Percentiles rank a stretch among this genome's conserved stretches.
Conservation (phyloP, 2,797 vertebrate species). For the Sebastes nivosus region DNA sequence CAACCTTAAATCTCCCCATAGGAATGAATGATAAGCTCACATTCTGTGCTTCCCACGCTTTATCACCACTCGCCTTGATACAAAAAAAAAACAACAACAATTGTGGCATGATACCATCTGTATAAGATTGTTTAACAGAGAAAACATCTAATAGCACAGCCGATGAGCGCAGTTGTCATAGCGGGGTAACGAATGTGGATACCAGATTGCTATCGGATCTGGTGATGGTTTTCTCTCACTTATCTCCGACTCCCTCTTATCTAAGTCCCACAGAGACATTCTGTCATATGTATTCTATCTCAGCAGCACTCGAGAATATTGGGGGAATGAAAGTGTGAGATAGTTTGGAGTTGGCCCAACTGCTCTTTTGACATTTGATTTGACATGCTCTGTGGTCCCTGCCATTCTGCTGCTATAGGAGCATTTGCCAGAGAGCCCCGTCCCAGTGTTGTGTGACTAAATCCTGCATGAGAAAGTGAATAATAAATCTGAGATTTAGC, state of each 20-base stretch:
- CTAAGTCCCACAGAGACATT: constrained; percentile 55
- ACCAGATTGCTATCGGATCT: constrained; percentile 66
- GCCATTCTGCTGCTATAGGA: constrained; percentile 51
- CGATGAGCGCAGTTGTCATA: constrained; percentile 63
- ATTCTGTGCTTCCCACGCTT: constrained; percentile 47
- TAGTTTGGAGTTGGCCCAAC: constrained; percentile 48
- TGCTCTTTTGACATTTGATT: constrained; percentile 70
- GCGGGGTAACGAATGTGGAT: constrained; percentile 61
- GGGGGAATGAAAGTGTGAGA: constrained; percentile 38
- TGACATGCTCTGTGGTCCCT: constrained; percentile 58
- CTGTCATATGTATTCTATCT: constrained; percentile 45
- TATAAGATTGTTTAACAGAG: constrained; percentile 57
- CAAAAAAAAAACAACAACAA: constrained; percentile 61
- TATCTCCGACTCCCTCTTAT: constrained; percentile 63
- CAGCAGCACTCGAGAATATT: constrained; percentile 33
- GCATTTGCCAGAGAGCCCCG: constrained; percentile 45
- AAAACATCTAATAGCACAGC: constrained; percentile 51
- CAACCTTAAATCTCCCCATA: constrained; percentile 57
- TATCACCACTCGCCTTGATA: constrained; percentile 56
- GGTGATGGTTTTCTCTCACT: constrained; percentile 62
- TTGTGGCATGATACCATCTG: constrained; percentile 57
- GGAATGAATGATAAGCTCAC: constrained; percentile 60
- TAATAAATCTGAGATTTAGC: constrained; percentile 52
- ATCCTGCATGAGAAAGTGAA: constrained; percentile 56
- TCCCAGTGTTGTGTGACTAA: constrained; percentile 67